Evolutionary conservation across 2,797 vertebrate genomes (phyloP), one percentile per base, ranked within the genome.

Genomic region (Pseudochaenichthys georgianus): DNA sequence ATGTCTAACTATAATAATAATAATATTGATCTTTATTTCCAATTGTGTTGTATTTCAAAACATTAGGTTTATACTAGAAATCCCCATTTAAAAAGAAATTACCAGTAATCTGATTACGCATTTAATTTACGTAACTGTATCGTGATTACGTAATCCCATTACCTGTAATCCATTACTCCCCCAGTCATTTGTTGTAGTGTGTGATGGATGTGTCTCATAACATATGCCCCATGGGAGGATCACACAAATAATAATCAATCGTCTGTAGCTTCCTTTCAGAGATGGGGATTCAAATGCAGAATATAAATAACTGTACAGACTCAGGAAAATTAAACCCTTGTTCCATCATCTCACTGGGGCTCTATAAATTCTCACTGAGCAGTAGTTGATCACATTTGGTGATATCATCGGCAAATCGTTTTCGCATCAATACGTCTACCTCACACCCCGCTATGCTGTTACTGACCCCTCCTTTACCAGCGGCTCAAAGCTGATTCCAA

Each of bases 401-500:
- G 19, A 57, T 60, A 52, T 73, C 64, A 76, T 64, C 47, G 45
- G 11, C 43, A 43, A 62, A 70, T 70, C 12, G 73, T 66, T 28
- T 58, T 21, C 43, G 71, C 48, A 70, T 77, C 62, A 45, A 55
- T 53, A 63, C 0, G 13, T 65, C 50, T 66, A 52, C 51, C 47
- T 59, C 41, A 9, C 6, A 28, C 48, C 38, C 41, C 59, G n/a
- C 42, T 3, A 9, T 62, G 59, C 57, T 59, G 4, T 71, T 72
- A 65, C 48, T 55, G 23, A 73, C 21, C 51, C 21, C 16, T 48
- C 13, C 17, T 46, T 73, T 12, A 47, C 11, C 72, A 45, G 7
- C 6, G 13, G n/a, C 19, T 69, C 23, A 58, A 50, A 80, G 61
- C 54, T 23, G 45, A 59, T 23, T 85, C 60, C 64, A 77, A 75